phyloP scores from a whole-genome alignment of 2,797 vertebrate species.

The Neostethus bicornis region DNA sequence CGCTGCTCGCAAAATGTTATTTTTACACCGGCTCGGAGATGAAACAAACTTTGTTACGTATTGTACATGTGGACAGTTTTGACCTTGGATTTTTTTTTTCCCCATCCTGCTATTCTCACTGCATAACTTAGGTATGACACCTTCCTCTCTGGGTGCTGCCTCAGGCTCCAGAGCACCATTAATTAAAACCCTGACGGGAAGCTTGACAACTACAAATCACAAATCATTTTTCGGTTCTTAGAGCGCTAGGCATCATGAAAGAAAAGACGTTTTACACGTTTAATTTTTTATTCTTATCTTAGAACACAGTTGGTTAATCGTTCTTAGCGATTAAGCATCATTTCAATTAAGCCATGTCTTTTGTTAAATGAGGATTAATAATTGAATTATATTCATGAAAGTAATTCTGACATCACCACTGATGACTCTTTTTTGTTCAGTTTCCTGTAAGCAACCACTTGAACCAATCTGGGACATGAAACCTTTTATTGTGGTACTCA shows the following conservation, averaged over 20 bases:
- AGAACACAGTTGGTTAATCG: background rate
- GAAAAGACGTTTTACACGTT: background rate
- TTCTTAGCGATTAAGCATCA: background rate
- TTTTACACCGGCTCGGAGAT: too few relatives aligned
- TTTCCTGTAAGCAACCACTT: constrained; percentile 7
- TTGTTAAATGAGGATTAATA: background rate
- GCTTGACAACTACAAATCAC: background rate
- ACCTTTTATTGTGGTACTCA: constrained; percentile 32
- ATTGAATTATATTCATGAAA: background rate
- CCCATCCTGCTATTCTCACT: background rate
- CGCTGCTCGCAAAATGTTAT: too few relatives aligned
- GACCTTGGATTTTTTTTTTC: background rate
- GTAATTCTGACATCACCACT: background rate
- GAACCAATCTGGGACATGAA: constrained; percentile 22
- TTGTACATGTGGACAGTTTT: background rate
- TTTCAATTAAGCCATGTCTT: constrained; percentile 1
- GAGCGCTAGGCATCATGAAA: background rate
- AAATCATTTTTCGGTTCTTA: background rate
- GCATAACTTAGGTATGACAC: background rate
- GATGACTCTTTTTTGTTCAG: constrained; percentile 14
- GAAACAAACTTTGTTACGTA: too few relatives aligned
- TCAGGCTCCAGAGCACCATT: background rate
- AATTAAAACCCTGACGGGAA: background rate
- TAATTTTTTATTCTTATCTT: background rate
- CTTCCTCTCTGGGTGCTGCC: background rate